phyloP scores from a whole-genome alignment of 2,797 vertebrate genomes.

The Buceros bicornis region DNA sequence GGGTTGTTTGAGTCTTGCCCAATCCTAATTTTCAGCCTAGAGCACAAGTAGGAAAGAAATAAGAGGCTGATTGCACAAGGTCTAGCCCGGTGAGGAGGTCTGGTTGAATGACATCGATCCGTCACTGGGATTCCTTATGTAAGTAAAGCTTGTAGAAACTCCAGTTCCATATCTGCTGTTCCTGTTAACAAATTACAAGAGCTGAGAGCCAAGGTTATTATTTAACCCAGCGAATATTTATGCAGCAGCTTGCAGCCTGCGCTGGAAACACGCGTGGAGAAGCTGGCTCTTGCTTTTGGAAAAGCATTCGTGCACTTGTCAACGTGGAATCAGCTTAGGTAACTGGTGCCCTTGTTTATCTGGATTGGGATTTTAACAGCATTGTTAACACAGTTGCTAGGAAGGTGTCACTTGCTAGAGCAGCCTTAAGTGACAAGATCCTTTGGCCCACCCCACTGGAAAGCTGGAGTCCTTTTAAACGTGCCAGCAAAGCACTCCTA shows the following conservation, averaged over 20 bases:
- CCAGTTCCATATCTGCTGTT: not conserved
- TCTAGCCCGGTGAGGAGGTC: not conserved
- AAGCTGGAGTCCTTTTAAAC: not conserved
- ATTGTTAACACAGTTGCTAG: constrained; percentile 30
- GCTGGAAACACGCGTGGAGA: not conserved
- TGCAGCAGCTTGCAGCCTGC: not conserved
- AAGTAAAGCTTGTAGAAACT: constrained; percentile 24
- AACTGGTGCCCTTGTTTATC: not conserved
- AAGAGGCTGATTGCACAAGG: constrained; percentile 5
- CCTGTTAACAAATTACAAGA: constrained; percentile 10
- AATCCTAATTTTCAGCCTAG: constrained; percentile 29
- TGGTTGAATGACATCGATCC: constrained; percentile 6
- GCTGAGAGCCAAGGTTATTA: not conserved
- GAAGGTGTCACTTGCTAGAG: constrained; percentile 8
- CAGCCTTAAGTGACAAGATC: not conserved
- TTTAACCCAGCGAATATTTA: constrained; percentile 23
- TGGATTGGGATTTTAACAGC: constrained; percentile 15
- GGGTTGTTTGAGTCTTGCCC: not conserved
- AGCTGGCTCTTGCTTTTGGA: constrained; percentile 15
- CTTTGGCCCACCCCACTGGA: not conserved
- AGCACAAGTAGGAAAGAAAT: not conserved
- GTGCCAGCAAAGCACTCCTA: not conserved
- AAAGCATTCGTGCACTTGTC: not conserved
- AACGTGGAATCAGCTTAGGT: not conserved
- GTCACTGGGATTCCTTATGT: not conserved